Evolutionary conservation across 1,140 invertebrate species (phyloP), one percentile per base, ranked within the genome.

Genomic region (Sycophila sp.): DNA sequence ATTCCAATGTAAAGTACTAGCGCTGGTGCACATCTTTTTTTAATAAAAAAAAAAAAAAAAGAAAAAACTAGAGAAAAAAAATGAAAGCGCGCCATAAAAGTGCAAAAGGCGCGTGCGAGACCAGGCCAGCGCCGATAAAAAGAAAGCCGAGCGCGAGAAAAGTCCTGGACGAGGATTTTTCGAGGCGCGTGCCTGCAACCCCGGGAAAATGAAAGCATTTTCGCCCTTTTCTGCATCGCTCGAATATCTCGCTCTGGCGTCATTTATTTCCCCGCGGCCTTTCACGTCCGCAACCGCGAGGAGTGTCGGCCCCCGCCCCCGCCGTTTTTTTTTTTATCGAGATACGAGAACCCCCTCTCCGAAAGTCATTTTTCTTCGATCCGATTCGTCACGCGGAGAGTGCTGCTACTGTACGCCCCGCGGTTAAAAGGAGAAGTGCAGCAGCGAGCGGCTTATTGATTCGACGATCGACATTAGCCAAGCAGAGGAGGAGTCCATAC

Each of bases 311-410:
- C n/a, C n/a, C n/a, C n/a, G n/a, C n/a, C 30, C 32, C 28, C 53
- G 7, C 36, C 5, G 4, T 19, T 59, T n/a, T 40, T 26, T 24
- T 22, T 59, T 26, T 24, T 58, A 8, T n/a, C 34, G 10, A 7
- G 2, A n/a, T n/a, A n/a, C n/a, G n/a, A n/a, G n/a, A n/a, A n/a
- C n/a, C n/a, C 19, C 19, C 7, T 4, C 56, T 4, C n/a, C 13
- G 40, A 19, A 63, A 63, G n/a, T 51, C 30, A 63, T 63, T 63
- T 51, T 63, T 63, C 60, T 49, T 36, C 51, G 51, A 63, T 63
- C 15, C 30, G 60, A 51, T 63, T 51, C 15, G 55, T 32, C 3
- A 17, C 13, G 22, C 49, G 24, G n/a, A n/a, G n/a, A n/a, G n/a
- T n/a, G n/a, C n/a, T n/a, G n/a, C n/a, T n/a, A n/a, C n/a, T n/a